phyloP scores from a whole-genome alignment of 30 jellyfish, hydroid and myxozoan species.

The Morbakka virulenta region DNA sequence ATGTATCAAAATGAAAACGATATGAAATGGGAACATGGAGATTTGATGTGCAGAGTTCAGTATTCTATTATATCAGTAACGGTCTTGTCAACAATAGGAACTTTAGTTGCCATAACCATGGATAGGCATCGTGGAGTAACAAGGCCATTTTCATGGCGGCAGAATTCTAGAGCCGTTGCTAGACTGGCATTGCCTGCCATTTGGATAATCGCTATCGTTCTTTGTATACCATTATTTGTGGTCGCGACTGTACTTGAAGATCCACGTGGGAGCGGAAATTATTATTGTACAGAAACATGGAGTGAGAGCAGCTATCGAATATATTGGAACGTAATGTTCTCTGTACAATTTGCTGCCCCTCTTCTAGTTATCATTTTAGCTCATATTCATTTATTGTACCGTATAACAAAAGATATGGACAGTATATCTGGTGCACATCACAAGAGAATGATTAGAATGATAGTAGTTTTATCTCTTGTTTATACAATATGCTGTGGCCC shows the following conservation, averaged over 20 bases:
- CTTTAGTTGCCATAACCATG: conserved; percentile 89
- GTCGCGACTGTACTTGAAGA: conserved; percentile 2
- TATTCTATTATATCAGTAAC: conserved; percentile 67
- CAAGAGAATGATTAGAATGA: conserved; percentile 88
- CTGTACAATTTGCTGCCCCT: conserved; percentile 56
- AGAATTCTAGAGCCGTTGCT: conserved; percentile 60
- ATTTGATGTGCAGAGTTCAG: conserved; percentile 61
- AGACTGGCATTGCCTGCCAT: conserved; percentile 59
- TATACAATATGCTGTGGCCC: conserved; percentile 86
- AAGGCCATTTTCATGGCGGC: conserved; percentile 91
- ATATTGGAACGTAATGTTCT: conserved; percentile 81
- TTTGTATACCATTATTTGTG: conserved; percentile 67
- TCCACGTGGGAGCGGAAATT: neutral
- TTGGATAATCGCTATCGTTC: conserved; percentile 69
- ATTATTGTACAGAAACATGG: conserved; percentile 78
- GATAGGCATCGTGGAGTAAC: conserved; percentile 93
- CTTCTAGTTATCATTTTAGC: conserved; percentile 58
- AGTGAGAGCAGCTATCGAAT: neutral
- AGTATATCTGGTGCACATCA: conserved; percentile 56
- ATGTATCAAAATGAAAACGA: conserved; percentile 71
- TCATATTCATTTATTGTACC: conserved; percentile 64
- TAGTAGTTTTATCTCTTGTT: conserved; percentile 77
- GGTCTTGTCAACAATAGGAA: conserved; percentile 70
- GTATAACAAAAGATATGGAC: conserved; percentile 21
- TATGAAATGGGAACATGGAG: conserved; percentile 83